Percentiles rank a stretch among this genome's conserved stretches.
phyloP scores from a whole-genome alignment of 1,140 invertebrate species.

The Halictus rubicundus region DNA sequence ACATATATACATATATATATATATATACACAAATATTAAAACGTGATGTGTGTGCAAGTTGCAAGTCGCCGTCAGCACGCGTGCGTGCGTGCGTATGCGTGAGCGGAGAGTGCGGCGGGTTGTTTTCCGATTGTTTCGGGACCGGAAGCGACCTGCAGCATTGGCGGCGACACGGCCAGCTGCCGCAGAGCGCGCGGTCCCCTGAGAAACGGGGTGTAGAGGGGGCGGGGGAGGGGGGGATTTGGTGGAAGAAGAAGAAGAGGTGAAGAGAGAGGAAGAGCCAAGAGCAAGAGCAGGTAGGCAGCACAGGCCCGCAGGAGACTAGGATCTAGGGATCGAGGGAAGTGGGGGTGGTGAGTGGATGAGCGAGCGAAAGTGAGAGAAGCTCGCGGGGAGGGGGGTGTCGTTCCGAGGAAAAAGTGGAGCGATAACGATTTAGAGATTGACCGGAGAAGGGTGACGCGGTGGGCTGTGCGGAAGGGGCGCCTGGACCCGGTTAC shows the following conservation, averaged over 20 bases:
- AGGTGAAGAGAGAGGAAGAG: not conserved
- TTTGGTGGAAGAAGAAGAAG: too few relatives aligned
- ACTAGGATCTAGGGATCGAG: too few relatives aligned
- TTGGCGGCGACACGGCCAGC: conserved; percentile 55
- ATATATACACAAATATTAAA: conserved; percentile 6
- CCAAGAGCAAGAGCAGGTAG: not conserved
- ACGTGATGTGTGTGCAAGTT: too few relatives aligned
- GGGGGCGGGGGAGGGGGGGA: too few relatives aligned
- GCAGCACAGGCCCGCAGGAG: not conserved
- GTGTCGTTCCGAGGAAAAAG: not conserved
- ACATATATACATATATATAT: conserved; percentile 10
- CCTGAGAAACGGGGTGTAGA: not conserved
- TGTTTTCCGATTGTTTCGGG: conserved; percentile 46
- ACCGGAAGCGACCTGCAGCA: conserved; percentile 48
- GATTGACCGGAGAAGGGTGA: conserved; percentile 37
- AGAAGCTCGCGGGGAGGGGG: not conserved
- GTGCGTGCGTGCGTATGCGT: conserved; percentile 15
- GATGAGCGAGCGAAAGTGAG: too few relatives aligned
- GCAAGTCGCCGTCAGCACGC: too few relatives aligned
- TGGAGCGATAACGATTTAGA: conserved; percentile 58
- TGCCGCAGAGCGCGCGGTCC: conserved; percentile 54
- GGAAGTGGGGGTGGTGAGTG: too few relatives aligned
- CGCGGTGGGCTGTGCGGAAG: not conserved
- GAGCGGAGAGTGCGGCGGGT: conserved; percentile 43
- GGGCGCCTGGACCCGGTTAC: not conserved